Evolutionary conservation across 2,888 invertebrate genomes (phyloP).

Genomic region (Cantharis nigra): DNA sequence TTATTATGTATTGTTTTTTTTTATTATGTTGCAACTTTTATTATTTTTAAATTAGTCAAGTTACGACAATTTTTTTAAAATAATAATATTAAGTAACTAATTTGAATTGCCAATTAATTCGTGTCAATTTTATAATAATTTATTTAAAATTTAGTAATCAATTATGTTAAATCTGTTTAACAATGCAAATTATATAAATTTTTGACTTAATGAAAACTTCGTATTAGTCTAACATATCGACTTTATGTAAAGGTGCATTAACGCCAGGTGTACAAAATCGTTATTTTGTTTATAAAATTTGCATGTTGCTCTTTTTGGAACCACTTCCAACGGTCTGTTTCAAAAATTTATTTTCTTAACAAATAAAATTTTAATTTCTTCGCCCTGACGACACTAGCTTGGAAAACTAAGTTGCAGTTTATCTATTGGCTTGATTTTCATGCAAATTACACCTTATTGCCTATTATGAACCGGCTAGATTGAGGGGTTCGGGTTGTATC

Average conservation of each 20-base stretch:
- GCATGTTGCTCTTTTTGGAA: neutral
- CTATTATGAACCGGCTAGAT: neutral
- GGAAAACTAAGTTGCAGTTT: neutral
- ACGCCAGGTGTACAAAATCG: neutral
- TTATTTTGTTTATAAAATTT: slow-evolving; percentile 3
- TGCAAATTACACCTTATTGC: neutral
- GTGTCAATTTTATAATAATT: neutral
- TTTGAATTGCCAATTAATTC: neutral
- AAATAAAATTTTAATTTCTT: no score
- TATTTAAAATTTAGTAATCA: neutral
- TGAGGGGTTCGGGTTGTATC: neutral
- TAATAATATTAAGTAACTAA: neutral
- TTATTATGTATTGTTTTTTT: neutral
- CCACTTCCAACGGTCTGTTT: neutral
- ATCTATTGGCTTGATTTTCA: neutral
- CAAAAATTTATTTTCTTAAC: no score
- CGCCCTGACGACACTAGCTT: no score
- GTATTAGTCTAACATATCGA: neutral
- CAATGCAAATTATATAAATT: slow-evolving; percentile 1
- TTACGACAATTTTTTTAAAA: neutral
- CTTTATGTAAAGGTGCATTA: neutral
- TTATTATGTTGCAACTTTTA: neutral
- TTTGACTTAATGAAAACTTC: neutral
- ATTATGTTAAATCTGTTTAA: neutral
- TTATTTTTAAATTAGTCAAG: neutral